Base-by-base conservation (phyloP, 2,797 vertebrate genomes). In the Fundulus diaphanus region DNA sequence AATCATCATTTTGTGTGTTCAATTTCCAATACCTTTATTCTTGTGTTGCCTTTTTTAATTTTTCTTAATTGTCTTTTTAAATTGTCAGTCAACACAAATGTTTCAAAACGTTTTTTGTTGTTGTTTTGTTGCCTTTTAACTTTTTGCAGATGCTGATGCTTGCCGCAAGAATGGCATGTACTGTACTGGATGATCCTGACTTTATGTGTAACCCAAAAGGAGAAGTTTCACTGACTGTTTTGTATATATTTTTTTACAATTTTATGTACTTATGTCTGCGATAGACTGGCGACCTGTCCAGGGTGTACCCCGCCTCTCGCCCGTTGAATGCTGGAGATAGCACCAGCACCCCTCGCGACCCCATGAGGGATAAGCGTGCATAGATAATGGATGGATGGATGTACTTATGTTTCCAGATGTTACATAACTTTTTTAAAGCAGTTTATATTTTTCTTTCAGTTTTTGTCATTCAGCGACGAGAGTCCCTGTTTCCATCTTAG, bases 61-160 rank as follows among this genome's bases (percentile, higher is more conserved):
- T n/a, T n/a, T n/a, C n/a, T n/a, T n/a, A n/a, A n/a, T n/a, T n/a
- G n/a, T n/a, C n/a, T n/a, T n/a, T n/a, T n/a, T n/a, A n/a, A n/a
- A n/a, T n/a, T 7, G 40, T 68, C 33, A 13, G 16, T 49, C 3
- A 20, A 68, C 54, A 71, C 5, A 74, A 69, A 78, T 48, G 12
- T 68, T 56, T 71, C 9, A 15, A 49, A 48, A n/a, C 16, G 22
- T 1, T 46, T 46, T n/a, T 27, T 51, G 35, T 29, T 18, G 27
- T 67, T 63, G 7, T 40, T 66, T 48, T 73, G 31, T n/a, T n/a
- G n/a, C n/a, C n/a, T n/a, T n/a, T n/a, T n/a, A 51, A 77, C 65
- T 46, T 31, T 22, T 7, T 57, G 57, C 56, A 71, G 27, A 49
- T 6, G n/a, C 74, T 74, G 2, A 16, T 49, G 1, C 20, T 35